Percentiles rank a stretch among this genome's conserved stretches.
These are phyloP conservation scores for Seira sanloemensis DNA, from an alignment of 2,888 invertebrate species.

Conservation along the genomic window DNA sequence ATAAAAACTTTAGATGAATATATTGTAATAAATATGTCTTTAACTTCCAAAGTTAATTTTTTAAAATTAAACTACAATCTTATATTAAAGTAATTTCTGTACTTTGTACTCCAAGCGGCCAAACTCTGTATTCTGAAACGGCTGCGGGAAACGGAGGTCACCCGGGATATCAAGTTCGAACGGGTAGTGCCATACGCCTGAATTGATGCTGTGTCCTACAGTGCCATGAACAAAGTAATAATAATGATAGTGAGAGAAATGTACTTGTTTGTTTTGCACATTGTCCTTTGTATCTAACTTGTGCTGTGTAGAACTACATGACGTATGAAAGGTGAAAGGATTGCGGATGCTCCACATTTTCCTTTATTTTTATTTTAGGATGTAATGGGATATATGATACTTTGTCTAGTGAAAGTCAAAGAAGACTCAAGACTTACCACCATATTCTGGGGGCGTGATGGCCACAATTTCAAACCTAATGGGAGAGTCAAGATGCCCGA, in stretches of 20 bases:
- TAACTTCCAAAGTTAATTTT: too few relatives aligned
- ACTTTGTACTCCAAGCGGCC: conserved; percentile 53
- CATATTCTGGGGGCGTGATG: conserved; percentile 55
- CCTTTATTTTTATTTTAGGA: not conserved
- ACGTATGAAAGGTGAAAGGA: not conserved
- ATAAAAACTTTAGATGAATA: too few relatives aligned
- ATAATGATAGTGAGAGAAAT: not conserved
- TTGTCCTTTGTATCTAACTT: too few relatives aligned
- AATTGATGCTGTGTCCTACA: conserved; percentile 49
- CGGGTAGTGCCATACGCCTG: conserved; percentile 60
- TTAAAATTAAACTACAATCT: too few relatives aligned
- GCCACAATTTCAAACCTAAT: conserved; percentile 54
- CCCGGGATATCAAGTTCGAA: conserved; percentile 52
- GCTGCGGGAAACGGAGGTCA: conserved; percentile 55
- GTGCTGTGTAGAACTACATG: not conserved
- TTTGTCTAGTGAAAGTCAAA: not conserved
- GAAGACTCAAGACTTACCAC: conserved; percentile 29
- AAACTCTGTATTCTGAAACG: conserved; percentile 52
- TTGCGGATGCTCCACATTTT: not conserved
- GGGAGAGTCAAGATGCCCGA: conserved; percentile 56
- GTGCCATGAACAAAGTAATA: not conserved
- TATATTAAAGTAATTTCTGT: too few relatives aligned
- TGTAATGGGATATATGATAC: not conserved
- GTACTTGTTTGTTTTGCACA: too few relatives aligned
- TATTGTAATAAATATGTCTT: too few relatives aligned